Evolutionary conservation across 2,797 vertebrate species (phyloP).

Genomic region (Poecilia wingei): DNA sequence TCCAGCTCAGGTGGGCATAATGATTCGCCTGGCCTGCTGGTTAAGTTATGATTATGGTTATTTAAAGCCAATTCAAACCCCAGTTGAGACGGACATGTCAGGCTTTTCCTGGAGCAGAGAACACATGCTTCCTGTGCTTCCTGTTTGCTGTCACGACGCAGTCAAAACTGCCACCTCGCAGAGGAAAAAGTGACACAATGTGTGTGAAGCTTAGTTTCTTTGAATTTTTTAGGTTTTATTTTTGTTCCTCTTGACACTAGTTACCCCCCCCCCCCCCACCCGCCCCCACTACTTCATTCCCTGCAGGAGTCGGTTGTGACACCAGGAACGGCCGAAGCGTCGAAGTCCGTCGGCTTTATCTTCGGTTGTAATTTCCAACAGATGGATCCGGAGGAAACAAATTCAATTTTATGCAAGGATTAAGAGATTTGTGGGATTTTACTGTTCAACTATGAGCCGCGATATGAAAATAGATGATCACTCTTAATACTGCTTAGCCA

Average conservation of each 20-base stretch:
- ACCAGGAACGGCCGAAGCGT: background rate
- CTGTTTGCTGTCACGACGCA: background rate
- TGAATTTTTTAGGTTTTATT: background rate
- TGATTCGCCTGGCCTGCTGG: background rate
- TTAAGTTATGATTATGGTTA: slow-evolving; percentile 10
- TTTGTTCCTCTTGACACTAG: background rate
- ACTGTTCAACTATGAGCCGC: background rate
- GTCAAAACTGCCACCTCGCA: background rate
- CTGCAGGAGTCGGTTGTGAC: background rate
- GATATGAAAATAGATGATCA: background rate
- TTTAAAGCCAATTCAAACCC: background rate
- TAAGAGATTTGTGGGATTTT: background rate
- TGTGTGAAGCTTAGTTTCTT: background rate
- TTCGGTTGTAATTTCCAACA: background rate
- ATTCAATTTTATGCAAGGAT: background rate
- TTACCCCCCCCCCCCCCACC: background rate
- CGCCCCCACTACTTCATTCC: background rate
- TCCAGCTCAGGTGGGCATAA: background rate
- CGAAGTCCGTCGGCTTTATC: background rate
- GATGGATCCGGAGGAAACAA: background rate
- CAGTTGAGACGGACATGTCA: background rate
- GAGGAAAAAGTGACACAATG: background rate
- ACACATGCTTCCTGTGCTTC: slow-evolving; percentile 2
- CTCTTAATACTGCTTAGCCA: background rate
- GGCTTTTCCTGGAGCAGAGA: background rate